Evolutionary conservation across 2,888 invertebrate genomes (phyloP), one percentile per base, ranked within the genome.

Genomic region (Synergus laeviventris): DNA sequence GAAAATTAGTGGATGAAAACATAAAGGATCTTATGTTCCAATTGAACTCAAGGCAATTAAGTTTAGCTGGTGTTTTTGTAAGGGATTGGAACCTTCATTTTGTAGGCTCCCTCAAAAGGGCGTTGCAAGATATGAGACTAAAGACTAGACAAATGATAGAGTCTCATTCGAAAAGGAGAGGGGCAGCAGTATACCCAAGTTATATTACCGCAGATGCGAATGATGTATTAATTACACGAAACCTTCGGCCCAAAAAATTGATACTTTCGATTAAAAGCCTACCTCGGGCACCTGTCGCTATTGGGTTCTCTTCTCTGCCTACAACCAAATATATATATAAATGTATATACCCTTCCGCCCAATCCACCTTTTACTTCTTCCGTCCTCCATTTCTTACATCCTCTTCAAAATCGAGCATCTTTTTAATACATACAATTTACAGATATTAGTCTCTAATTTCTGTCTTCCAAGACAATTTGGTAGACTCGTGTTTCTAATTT

Each of bases 131-230:
- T n/a, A n/a, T 79, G 79, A 80, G 79, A 77, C 79, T 76, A 31
- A 5, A 80, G 80, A 78, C 80, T 84, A 79, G 86, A 86, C 84
- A 82, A 86, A 86, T 84, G 83, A 85, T 79, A 81, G 84, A 85
- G 70, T 70, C 31, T 49, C 45, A 49, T 70, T 49, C 49, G 31
- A 12, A 39, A 21, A 12, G 42, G n/a, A 49, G 24, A 70, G 82
- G 82, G 81, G 79, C 77, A 75, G 59, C 21, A 59, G 39, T 78
- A n/a, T n/a, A 77, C 76, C 79, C 75, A 64, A 24, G 79, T 39
- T 38, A 54, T 5, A 5, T 73, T 61, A 39, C 74, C 74, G 61
- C 42, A 74, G 74, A 59, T 60, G 59, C 24, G 74, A 42, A 73
- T 59, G 73, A 76, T 60, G 76, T 73, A 76, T 76, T 73, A 76